These are phyloP conservation scores for Zosterops lateralis DNA, from an alignment of 2,113 vertebrate genomes.

Conservation along the genomic window DNA sequence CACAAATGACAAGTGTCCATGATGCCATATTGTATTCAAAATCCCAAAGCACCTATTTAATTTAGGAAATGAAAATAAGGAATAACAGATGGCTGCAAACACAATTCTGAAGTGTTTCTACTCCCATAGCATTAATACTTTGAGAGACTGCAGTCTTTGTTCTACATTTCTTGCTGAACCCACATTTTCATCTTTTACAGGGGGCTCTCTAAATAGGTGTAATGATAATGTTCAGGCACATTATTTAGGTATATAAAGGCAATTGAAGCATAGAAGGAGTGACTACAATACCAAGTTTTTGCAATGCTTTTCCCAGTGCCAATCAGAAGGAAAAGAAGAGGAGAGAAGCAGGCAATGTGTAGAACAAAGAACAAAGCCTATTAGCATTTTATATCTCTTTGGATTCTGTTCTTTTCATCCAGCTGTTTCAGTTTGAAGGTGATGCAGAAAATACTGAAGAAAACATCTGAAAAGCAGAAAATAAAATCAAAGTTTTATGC, in stretches of 20 bases:
- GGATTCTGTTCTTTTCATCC: slow-evolving; percentile 23
- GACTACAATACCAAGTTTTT: not conserved
- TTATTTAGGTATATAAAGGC: slow-evolving; percentile 80
- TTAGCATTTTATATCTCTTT: slow-evolving; percentile 1
- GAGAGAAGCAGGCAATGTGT: slow-evolving; percentile 73
- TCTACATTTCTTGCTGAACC: not conserved
- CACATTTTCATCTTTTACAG: not conserved
- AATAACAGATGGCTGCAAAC: not conserved
- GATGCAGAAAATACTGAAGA: slow-evolving; percentile 45
- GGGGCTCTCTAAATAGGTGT: not conserved
- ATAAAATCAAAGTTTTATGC: slow-evolving; percentile 56
- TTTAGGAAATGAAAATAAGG: not conserved
- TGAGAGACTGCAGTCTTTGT: not conserved
- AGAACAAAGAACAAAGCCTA: slow-evolving; percentile 66
- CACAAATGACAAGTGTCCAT: not conserved
- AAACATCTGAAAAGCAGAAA: slow-evolving; percentile 44
- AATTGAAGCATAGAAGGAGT: slow-evolving; percentile 73
- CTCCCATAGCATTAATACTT: not conserved
- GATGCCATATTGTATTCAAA: not conserved
- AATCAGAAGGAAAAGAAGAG: slow-evolving; percentile 49
- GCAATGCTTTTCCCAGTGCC: not conserved
- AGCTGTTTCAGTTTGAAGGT: slow-evolving; percentile 17
- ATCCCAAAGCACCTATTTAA: not conserved
- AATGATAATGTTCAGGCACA: slow-evolving; percentile 70
- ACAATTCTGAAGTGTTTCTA: not conserved